Percentiles rank a stretch among this genome's conserved stretches.
Evolutionary conservation across 2,888 invertebrate species (phyloP).

Genomic region (Apeira syringaria): DNA sequence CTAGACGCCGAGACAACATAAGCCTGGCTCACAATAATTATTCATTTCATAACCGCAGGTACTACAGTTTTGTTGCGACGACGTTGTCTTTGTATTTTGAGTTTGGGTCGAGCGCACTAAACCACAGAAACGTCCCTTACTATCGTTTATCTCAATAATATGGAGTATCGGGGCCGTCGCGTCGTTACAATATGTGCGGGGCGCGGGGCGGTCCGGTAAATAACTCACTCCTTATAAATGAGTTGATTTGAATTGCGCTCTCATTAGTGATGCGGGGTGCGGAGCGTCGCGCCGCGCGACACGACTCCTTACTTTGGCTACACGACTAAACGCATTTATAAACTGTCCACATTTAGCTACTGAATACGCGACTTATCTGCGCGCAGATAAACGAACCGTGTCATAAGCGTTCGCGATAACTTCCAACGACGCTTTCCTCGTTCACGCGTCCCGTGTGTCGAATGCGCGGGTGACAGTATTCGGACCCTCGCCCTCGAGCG

Average conservation of each 20-base stretch:
- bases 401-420: constrained; percentile 39
- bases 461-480: constrained; percentile 21
- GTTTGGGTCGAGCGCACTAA: constrained; percentile 5
- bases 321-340: constrained; percentile 63
- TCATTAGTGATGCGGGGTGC: constrained; percentile 76
- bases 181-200: constrained; percentile 71
- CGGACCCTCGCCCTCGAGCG: constrained; percentile 26
- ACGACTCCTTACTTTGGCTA: constrained; percentile 79
- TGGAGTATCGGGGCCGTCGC: constrained; percentile 49
- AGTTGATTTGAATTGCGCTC: constrained; percentile 78
- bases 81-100: constrained; percentile 14
- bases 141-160: constrained; percentile 33
- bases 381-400: constrained; percentile 50
- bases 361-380: constrained; percentile 53
- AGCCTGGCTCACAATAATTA: constrained; percentile 26
- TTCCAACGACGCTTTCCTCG: constrained; percentile 26
- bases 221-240: constrained; percentile 80
- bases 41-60: constrained; percentile 24
- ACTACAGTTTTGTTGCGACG: constrained; percentile 8
- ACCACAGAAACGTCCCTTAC: not conserved
- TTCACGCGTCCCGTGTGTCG: constrained; percentile 29
- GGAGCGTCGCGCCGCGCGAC: constrained; percentile 64
- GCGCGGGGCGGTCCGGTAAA: constrained; percentile 62
- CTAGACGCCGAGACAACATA: constrained; percentile 62
- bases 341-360: constrained; percentile 51